phyloP scores from a whole-genome alignment of 1,140 invertebrate species.

The Trigoniulus corallinus region DNA sequence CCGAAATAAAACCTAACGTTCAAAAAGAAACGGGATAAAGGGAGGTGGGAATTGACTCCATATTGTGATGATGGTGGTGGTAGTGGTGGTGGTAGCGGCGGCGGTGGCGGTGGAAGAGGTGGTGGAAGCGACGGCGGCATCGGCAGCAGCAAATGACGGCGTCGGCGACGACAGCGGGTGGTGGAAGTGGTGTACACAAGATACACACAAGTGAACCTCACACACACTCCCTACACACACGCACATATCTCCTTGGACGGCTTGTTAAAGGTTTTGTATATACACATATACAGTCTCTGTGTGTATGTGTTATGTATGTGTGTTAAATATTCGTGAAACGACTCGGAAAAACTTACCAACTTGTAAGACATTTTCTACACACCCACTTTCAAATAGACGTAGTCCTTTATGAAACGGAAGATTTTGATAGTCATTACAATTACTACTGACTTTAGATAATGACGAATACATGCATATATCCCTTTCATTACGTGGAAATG shows the following conservation, averaged over 20 bases:
- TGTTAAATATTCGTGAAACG: no score
- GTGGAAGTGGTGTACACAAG: no score
- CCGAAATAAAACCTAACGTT: no score
- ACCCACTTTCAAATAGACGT: conserved; percentile 56
- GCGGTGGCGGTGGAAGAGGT: background rate
- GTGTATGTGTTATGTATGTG: no score
- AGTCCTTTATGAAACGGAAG: conserved; percentile 69
- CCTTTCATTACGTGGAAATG: conserved; percentile 65
- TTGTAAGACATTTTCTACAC: conserved; percentile 68
- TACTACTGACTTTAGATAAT: conserved; percentile 36
- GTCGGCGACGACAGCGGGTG: no score
- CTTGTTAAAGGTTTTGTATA: no score
- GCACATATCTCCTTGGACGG: no score
- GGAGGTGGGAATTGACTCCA: conserved; percentile 5
- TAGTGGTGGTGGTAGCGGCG: background rate
- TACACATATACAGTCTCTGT: no score
- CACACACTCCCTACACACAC: no score
- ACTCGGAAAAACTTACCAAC: conserved; percentile 84
- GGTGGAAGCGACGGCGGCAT: background rate
- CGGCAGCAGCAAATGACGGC: conserved; percentile 1
- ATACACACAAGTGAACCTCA: no score
- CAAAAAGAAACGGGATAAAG: conserved; percentile 4
- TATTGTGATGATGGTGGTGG: conserved; percentile 2
- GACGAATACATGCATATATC: conserved; percentile 81
- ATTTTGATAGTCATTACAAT: conserved; percentile 46